Evolutionary conservation across 2,113 vertebrate species (phyloP).

Genomic region (Myiagra hebetior): DNA sequence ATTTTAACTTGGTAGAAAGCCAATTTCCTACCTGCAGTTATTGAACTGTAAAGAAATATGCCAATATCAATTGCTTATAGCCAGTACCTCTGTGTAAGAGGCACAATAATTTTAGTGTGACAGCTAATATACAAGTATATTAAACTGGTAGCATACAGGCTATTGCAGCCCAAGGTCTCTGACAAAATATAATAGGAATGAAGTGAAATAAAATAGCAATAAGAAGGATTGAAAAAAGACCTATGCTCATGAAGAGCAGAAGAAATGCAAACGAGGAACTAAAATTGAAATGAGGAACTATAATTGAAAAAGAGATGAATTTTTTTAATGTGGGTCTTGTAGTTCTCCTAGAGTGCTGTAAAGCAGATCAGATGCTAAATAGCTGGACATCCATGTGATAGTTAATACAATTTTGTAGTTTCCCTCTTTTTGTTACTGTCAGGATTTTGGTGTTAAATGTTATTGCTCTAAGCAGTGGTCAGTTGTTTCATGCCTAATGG

Average conservation of each 20-base stretch:
- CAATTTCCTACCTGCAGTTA: slow-evolving; percentile 25
- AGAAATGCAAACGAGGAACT: background rate
- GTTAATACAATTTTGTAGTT: background rate
- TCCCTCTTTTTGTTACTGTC: background rate
- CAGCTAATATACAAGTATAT: slow-evolving; percentile 11
- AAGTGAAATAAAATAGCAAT: background rate
- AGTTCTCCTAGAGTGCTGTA: background rate
- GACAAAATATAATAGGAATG: background rate
- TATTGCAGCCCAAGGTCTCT: background rate
- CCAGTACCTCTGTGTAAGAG: background rate
- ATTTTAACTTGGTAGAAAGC: slow-evolving; percentile 48
- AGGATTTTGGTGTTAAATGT: background rate
- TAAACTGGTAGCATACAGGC: background rate
- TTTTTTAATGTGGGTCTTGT: background rate
- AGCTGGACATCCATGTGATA: background rate
- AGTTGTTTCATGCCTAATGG: background rate
- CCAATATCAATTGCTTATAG: slow-evolving; percentile 19
- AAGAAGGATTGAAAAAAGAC: background rate
- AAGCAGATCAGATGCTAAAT: background rate
- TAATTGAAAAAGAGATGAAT: background rate
- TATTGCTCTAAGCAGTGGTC: background rate
- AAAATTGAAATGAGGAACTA: background rate
- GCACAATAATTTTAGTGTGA: slow-evolving; percentile 32
- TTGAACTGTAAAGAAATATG: slow-evolving; percentile 41
- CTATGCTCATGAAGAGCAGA: background rate